Base-by-base conservation (phyloP, 2,797 vertebrate species). In the Trachurus trachurus region DNA sequence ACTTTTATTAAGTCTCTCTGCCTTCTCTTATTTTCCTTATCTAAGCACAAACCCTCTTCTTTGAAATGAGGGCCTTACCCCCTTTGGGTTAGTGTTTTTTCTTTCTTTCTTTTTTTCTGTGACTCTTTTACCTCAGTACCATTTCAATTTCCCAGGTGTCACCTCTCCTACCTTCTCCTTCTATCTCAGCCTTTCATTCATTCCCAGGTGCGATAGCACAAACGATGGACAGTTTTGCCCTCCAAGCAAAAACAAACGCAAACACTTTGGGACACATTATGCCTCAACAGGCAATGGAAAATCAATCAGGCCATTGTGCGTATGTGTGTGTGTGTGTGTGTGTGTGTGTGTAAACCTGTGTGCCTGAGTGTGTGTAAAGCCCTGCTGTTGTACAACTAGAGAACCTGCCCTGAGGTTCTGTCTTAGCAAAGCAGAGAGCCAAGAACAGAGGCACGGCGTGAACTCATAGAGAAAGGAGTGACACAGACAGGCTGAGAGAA, bases 271-370 rank as follows among this genome's bases (percentile, higher is more conserved):
- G 79, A 89, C 60, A 63, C 57, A 76, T 78, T 79, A 85, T 45
- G 78, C 53, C 69, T 76, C 66, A n/a, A 65, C 79, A 76, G 60
- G 89, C 73, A 78, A 86, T 81, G 83, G 72, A 84, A 88, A 89
- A 88, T 87, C 87, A 82, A 82, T 88, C 86, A 65, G 71, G 57
- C 53, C 47, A 26, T 44, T 0, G 26, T 66, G 63, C 52, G 76
- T 49, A 59, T 39, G 62, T 66, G 21, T 73, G 22, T 17, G 37
- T 65, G 53, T 26, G 31, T 68, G 63, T 54, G 69, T 54, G 63
- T 63, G 69, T 71, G 76, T 66, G 22, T 16, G 37, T 65, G 49
- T 26, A 40, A 40, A 40, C 39, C 39, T 9, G 12, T 68, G 34
- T 72, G 22, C 17, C 29, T 65, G 58, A n/a, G 21, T 58, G 66